phyloP scores from a whole-genome alignment of 92 coral and sea anemone genomes.

The Phenganax marumi region DNA sequence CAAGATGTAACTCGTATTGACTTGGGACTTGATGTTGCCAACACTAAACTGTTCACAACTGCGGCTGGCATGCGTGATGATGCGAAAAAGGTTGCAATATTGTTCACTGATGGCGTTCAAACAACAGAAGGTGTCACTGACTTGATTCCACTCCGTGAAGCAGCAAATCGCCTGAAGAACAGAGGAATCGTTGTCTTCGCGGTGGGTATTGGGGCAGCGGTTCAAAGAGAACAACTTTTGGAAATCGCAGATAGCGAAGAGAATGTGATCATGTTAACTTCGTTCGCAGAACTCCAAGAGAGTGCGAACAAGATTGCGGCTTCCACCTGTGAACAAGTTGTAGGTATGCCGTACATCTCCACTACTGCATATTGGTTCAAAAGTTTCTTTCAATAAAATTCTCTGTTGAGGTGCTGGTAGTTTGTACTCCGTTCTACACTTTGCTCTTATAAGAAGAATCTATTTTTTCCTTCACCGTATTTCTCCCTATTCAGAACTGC shows the following conservation, averaged over 20 bases:
- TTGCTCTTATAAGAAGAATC: too few relatives aligned
- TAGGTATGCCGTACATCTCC: conserved; percentile 1
- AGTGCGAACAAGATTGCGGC: conserved; percentile 18
- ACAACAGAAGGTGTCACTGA: conserved; percentile 14
- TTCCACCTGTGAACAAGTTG: conserved; percentile 11
- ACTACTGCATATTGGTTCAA: background rate
- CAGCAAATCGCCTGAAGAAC: conserved; percentile 12
- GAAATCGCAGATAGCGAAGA: conserved; percentile 8
- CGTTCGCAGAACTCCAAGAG: conserved; percentile 20
- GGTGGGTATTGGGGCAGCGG: conserved; percentile 11
- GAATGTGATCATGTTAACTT: background rate
- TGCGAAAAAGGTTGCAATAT: conserved; percentile 18
- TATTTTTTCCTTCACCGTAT: too few relatives aligned
- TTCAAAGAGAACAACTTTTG: background rate
- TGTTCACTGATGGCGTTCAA: conserved; percentile 35
- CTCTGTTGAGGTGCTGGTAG: too few relatives aligned
- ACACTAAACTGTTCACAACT: conserved; percentile 12
- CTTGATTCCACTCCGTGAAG: conserved; percentile 21
- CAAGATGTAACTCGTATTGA: conserved; percentile 22
- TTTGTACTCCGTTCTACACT: too few relatives aligned
- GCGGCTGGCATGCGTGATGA: conserved; percentile 27
- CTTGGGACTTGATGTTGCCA: conserved; percentile 27
- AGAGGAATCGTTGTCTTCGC: conserved; percentile 21
- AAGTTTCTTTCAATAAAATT: too few relatives aligned
- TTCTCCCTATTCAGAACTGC: background rate